A percentile compares a stretch with the other conserved stretches of the same genome.
These are phyloP conservation scores for Enteromius paludinosus DNA, from an alignment of 2,797 vertebrate genomes.

Conservation along the genomic window DNA sequence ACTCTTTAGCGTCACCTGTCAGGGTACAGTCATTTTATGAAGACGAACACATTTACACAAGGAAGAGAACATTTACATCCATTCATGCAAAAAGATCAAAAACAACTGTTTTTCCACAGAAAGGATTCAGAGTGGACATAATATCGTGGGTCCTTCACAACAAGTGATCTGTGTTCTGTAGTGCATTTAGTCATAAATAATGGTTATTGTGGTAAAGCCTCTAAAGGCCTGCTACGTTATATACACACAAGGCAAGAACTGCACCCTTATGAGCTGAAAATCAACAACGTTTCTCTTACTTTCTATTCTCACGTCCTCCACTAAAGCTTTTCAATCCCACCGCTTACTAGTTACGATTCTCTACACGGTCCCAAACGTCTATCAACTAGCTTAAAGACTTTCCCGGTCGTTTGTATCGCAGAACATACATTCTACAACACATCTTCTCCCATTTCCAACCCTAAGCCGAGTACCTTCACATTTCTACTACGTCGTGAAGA, in stretches of 20 bases:
- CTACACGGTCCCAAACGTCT: slow-evolving; percentile 32
- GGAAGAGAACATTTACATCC: slow-evolving; percentile 53
- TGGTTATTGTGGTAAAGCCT: slow-evolving; percentile 50
- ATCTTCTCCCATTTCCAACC: not conserved
- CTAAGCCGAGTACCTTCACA: slow-evolving; percentile 43
- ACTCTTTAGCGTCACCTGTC: slow-evolving; percentile 49
- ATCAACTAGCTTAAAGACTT: slow-evolving; percentile 20
- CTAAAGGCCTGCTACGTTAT: slow-evolving; percentile 58
- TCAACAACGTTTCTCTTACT: not conserved
- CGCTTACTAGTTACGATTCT: not conserved
- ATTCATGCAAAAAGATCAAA: slow-evolving; percentile 54
- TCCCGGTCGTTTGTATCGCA: slow-evolving; percentile 14
- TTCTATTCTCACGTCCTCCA: not conserved
- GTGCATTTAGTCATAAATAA: slow-evolving; percentile 62
- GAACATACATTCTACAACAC: slow-evolving; percentile 24
- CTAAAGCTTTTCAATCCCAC: slow-evolving; percentile 29
- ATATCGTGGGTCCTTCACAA: slow-evolving; percentile 51
- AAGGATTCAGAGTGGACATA: slow-evolving; percentile 42
- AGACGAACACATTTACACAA: slow-evolving; percentile 52
- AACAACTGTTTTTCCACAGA: slow-evolving; percentile 39
- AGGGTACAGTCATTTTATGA: slow-evolving; percentile 35
- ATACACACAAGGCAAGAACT: slow-evolving; percentile 54
- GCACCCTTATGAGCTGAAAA: slow-evolving; percentile 40
- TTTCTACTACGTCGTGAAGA: slow-evolving; percentile 8
- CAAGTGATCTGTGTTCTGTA: slow-evolving; percentile 36